A percentile compares a stretch with the other conserved stretches of the same genome.
Conservation (phyloP, 2,797 vertebrate genomes). For the Pygocentrus nattereri region DNA sequence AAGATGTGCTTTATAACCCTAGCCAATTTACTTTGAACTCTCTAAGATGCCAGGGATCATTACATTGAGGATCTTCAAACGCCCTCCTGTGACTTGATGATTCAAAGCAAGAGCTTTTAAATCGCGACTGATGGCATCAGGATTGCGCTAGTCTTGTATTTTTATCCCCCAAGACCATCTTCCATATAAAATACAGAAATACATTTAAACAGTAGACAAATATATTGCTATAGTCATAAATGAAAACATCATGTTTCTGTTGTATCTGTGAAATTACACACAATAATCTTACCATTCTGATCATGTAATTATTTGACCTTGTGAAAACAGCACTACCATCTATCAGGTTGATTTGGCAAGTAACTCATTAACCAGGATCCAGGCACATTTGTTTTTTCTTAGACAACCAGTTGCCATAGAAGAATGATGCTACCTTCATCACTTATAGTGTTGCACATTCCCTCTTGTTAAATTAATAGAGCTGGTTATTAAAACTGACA, state of each 20-base stretch:
- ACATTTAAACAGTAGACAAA: constrained; percentile 17
- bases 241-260: too few species aligned
- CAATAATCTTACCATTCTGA: background rate
- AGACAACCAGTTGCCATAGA: constrained; percentile 56
- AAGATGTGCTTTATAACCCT: constrained; percentile 71
- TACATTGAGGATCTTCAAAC: constrained; percentile 82
- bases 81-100: constrained; percentile 77
- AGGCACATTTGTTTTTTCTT: constrained; percentile 50
- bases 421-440: constrained; percentile 51
- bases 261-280: too few species aligned
- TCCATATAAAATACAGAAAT: constrained; percentile 30
- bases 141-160: constrained; percentile 59
- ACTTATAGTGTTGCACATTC: constrained; percentile 63
- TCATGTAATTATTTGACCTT: constrained; percentile 39
- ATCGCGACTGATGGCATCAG: constrained; percentile 74
- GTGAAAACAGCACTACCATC: constrained; percentile 42
- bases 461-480: constrained; percentile 65
- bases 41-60: constrained; percentile 80
- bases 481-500: constrained; percentile 70
- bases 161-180: constrained; percentile 58
- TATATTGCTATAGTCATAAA: constrained; percentile 31
- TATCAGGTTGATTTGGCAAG: constrained; percentile 50
- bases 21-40: constrained; percentile 84
- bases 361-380: constrained; percentile 44
- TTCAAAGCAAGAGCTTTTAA: constrained; percentile 77